Evolutionary conservation across 1,140 invertebrate genomes (phyloP).

Genomic region (Bombus fervidus): DNA sequence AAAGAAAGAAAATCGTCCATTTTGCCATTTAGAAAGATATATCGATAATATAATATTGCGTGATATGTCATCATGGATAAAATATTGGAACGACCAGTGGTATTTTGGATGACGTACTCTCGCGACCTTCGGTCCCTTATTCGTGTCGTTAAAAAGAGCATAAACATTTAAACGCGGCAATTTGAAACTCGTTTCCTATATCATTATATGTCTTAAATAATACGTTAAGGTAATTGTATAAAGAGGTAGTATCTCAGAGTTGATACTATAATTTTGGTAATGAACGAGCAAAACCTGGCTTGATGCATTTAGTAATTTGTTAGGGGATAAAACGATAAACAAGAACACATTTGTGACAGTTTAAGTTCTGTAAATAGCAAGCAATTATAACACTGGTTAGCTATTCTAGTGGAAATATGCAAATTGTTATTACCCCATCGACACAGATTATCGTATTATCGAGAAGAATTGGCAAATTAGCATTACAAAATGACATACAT

Average conservation of each 20-base stretch:
- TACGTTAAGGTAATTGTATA: neutral
- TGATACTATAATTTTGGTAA: conserved; percentile 12
- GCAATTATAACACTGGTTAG: neutral
- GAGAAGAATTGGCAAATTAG: conserved; percentile 19
- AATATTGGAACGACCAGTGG: neutral
- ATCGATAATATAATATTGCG: no score
- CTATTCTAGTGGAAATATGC: conserved; percentile 1
- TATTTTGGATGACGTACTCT: neutral
- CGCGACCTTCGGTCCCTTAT: neutral
- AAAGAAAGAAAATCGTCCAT: neutral
- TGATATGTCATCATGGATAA: no score
- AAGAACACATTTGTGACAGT: neutral
- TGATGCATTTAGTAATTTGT: conserved; percentile 12
- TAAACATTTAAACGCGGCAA: neutral
- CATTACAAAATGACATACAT: neutral
- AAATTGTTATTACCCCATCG: neutral
- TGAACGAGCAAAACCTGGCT: neutral
- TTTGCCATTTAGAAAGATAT: no score
- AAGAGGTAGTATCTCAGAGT: neutral
- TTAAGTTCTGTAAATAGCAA: neutral
- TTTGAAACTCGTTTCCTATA: neutral
- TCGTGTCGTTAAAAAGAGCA: neutral
- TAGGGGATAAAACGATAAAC: conserved; percentile 7
- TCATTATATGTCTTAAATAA: neutral
- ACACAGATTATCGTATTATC: conserved; percentile 26